These are phyloP conservation scores for Nephrocerus scutellatus DNA, from an alignment of 2,888 invertebrate genomes.

Conservation along the genomic window DNA sequence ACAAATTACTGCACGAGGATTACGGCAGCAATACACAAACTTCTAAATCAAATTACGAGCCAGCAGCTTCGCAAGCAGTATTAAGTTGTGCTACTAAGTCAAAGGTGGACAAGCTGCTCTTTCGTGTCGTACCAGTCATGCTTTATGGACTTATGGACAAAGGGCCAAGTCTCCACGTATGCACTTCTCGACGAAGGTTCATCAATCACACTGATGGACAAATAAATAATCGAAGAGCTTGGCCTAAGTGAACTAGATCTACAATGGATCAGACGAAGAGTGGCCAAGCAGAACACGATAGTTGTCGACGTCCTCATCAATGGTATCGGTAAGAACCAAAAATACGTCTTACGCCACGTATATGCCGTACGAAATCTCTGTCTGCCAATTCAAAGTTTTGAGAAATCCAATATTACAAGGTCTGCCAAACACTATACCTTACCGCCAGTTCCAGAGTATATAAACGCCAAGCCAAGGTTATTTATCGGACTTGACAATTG, in stretches of 20 bases:
- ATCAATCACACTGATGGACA: conserved; percentile 17
- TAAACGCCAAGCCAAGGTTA: no score
- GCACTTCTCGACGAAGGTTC: conserved; percentile 17
- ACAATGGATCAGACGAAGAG: conserved; percentile 12
- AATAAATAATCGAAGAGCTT: conserved; percentile 7
- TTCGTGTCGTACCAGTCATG: conserved; percentile 14
- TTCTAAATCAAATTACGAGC: no score
- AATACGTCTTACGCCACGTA: conserved; percentile 11
- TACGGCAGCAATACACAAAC: no score
- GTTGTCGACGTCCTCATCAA: conserved; percentile 9
- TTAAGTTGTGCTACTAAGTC: conserved; percentile 2
- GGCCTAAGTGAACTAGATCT: conserved; percentile 15
- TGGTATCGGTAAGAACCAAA: conserved; percentile 6
- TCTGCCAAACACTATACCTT: no score
- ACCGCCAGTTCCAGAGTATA: no score
- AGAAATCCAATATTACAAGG: no score
- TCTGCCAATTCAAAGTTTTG: conserved; percentile 18
- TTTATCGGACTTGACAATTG: no score
- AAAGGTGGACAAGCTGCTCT: conserved; percentile 5
- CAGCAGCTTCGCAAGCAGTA: no score
- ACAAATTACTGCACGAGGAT: no score
- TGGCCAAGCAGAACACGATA: conserved; percentile 2
- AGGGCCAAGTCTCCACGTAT: conserved; percentile 1
- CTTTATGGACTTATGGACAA: conserved; percentile 9
- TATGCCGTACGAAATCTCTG: conserved; percentile 4